These are phyloP conservation scores for Chaetodon trifasciatus DNA, from an alignment of 2,797 vertebrate species.

Conservation along the genomic window DNA sequence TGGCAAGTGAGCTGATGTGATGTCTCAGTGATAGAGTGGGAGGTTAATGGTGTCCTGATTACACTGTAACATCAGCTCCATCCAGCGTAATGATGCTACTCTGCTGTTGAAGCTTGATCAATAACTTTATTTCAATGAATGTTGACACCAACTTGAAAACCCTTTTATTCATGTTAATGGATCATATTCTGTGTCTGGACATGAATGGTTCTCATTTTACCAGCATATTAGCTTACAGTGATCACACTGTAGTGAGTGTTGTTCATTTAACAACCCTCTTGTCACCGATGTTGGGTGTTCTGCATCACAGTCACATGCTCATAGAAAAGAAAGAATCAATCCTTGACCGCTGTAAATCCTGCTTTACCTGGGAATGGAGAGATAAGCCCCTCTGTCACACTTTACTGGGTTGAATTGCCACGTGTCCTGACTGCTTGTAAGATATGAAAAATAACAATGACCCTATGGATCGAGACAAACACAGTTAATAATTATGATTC, in stretches of 20 bases:
- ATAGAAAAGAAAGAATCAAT: conserved; percentile 14
- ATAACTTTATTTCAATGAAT: conserved; percentile 19
- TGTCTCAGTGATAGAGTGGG: not conserved
- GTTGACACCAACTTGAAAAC: conserved; percentile 34
- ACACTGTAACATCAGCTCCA: conserved; percentile 9
- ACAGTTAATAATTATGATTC: conserved; percentile 1
- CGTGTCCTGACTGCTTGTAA: not conserved
- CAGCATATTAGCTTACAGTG: not conserved
- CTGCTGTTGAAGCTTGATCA: conserved; percentile 14
- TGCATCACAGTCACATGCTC: conserved; percentile 21
- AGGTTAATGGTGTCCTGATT: conserved; percentile 27
- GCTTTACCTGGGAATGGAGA: conserved; percentile 4
- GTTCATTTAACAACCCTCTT: not conserved
- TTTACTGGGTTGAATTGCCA: conserved; percentile 16
- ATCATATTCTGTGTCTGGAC: not conserved
- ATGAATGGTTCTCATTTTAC: not conserved
- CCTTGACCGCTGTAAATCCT: conserved; percentile 29
- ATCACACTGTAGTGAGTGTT: not conserved
- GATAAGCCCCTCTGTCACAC: conserved; percentile 25
- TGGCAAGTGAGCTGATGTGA: conserved; percentile 23
- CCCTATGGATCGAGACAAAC: not conserved
- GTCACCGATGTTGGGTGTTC: not conserved
- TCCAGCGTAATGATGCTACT: not conserved
- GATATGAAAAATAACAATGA: not conserved
- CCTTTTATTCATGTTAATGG: conserved; percentile 23